These are phyloP conservation scores for Pelobates fuscus DNA, from an alignment of 2,113 vertebrate species.

Conservation along the genomic window DNA sequence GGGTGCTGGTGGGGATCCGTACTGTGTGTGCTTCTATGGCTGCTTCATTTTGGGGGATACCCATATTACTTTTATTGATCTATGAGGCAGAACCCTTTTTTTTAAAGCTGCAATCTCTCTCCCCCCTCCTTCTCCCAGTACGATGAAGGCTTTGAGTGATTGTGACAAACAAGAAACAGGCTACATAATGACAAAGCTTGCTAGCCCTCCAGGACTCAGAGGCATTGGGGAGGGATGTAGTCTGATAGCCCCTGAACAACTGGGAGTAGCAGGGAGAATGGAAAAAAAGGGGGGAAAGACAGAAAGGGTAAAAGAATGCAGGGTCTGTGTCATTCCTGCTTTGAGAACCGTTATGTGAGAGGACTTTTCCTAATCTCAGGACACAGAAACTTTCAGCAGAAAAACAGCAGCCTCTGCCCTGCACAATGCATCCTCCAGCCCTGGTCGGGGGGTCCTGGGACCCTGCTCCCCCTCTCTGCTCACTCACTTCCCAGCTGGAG, in stretches of 20 bases:
- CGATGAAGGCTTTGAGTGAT: constrained; percentile 50
- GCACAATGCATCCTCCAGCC: constrained; percentile 16
- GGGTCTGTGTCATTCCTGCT: constrained; percentile 7
- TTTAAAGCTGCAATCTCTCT: constrained; percentile 1
- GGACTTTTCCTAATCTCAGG: background rate
- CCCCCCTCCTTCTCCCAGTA: constrained; percentile 28
- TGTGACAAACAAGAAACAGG: constrained; percentile 44
- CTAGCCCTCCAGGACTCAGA: constrained; percentile 11
- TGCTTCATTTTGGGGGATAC: constrained; percentile 38
- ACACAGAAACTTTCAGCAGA: constrained; percentile 60
- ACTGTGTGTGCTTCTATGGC: constrained; percentile 53
- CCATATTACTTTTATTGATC: constrained; percentile 14
- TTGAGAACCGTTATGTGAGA: constrained; percentile 45
- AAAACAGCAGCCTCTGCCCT: constrained; percentile 29
- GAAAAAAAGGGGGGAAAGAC: background rate
- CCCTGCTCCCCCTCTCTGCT: background rate
- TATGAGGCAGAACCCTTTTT: constrained; percentile 36
- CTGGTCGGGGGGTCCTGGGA: constrained; percentile 16
- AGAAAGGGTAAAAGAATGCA: background rate
- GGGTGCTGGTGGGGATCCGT: background rate
- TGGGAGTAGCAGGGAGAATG: background rate
- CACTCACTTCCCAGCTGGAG: background rate
- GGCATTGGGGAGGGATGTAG: background rate
- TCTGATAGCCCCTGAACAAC: background rate
- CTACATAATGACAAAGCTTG: constrained; percentile 49